phyloP scores from a whole-genome alignment of 1,140 invertebrate species.

The Drosophila baimaii region DNA sequence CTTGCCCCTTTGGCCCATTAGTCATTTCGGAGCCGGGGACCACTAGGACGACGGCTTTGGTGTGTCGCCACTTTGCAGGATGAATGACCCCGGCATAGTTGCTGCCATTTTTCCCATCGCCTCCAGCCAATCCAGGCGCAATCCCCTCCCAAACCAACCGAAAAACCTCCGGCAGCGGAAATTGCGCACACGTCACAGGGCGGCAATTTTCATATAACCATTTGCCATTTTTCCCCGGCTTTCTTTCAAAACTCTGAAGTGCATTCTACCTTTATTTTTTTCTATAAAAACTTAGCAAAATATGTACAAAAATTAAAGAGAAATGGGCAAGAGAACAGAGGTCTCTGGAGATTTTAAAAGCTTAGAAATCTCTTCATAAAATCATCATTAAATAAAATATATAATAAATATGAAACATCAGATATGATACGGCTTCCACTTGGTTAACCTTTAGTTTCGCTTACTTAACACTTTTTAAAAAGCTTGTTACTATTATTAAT shows the following conservation, averaged over 20 bases:
- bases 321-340: background rate
- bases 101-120: conserved; percentile 28
- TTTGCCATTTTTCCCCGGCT: conserved; percentile 33
- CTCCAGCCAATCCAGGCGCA: conserved; percentile 1
- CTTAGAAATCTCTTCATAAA: background rate
- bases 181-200: conserved; percentile 75
- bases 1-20: conserved; percentile 60
- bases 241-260: conserved; percentile 20
- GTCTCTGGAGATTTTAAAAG: no score
- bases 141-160: background rate
- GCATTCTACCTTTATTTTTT: background rate
- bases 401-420: background rate
- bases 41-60: conserved; percentile 62
- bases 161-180: conserved; percentile 53
- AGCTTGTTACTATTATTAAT: conserved; percentile 5
- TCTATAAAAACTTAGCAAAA: background rate
- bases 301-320: no score
- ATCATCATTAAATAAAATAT: background rate
- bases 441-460: conserved; percentile 4
- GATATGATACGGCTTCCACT: no score
- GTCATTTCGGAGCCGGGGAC: conserved; percentile 64
- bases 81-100: conserved; percentile 75
- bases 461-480: conserved; percentile 19
- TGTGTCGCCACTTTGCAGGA: conserved; percentile 81
- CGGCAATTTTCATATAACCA: conserved; percentile 57